Base-by-base conservation (phyloP, 2,113 vertebrate species). In the Caretta caretta region DNA sequence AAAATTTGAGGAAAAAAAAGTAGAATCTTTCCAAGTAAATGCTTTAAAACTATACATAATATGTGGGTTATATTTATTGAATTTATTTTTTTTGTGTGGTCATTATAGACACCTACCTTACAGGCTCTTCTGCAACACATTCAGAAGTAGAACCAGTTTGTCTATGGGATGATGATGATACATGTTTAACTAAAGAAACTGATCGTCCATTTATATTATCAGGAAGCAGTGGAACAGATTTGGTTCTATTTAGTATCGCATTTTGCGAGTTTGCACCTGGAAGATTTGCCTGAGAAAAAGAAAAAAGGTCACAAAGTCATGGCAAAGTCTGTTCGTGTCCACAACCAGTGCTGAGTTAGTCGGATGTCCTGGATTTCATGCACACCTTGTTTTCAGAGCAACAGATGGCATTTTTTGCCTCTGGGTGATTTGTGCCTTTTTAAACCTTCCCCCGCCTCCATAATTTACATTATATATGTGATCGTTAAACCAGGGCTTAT, bases 141-240 rank as follows among this genome's bases (percentile, higher is more conserved):
- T 17, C 42, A 92, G 75, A 50, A 90, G 49, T 12, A 14, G 91
- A 72, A 81, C 2, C 12, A 50, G 19, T 16, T 69, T 88, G n/a
- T 4, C 83, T 27, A 10, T 20, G 56, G 53, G 48, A 12, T 7
- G 50, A 38, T 7, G 50, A 38, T 2, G 84, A n/a, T 3, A 27
- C 20, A 69, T 80, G 9, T 78, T n/a, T 31, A 76, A 62, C 49
- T 20, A 57, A 50, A 17, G 31, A 78, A 4, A 8, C 27, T 11
- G 6, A 4, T 25, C 50, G 27, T 29, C 1, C 16, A 19, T 56
- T 84, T 31, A 49, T 1, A 1, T 1, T 25, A n/a, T 1, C 2
- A 35, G 27, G 57, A 83, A 17, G 59, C n/a, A 46, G 69, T 57
- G 65, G 24, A 88, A 82, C 81, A 29, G 38, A 5, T 46, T 16